Evolutionary conservation across 2,113 vertebrate species (phyloP), one percentile per base, ranked within the genome.

Genomic region (Leucopternis melanops): DNA sequence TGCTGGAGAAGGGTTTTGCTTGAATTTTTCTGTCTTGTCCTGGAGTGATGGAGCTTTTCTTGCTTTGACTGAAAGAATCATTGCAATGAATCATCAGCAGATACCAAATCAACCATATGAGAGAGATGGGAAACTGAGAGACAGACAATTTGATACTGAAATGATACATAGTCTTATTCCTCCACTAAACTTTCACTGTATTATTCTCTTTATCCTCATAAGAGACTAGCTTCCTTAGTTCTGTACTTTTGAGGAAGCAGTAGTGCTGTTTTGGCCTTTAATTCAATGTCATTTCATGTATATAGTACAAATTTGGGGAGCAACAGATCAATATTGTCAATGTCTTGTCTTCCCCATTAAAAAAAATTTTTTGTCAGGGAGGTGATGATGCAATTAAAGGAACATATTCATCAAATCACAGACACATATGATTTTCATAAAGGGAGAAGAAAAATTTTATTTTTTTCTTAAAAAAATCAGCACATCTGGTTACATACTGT

Each of bases 401-500:
- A 86, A 86, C 4, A n/a, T 38, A 26, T 81, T 78, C 5, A 55
- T 94, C 52, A 71, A 62, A 63, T 44, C 26, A 81, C 26, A 92
- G 22, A 8, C 22, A 92, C 16, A 34, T 16, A 77, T n/a, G 34
- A 62, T 55, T 94, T 67, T 81, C 55, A 79, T 50, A 73, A 91
- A 55, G 8, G 17, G 15, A 88, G 14, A 70, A 70, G 5, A 45
- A 16, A 0, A 0, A 8, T 20, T 49, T 52, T 84, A 67, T 86
- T 72, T 63, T 45, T 90, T 40, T 3, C 18, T 57, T 80, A 71
- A 61, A 86, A 90, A 80, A 21, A 0, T 17, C 44, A 83, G 18
- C 59, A 92, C 74, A 92, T 95, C 87, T 97, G 65, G n/a, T 92
- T 91, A 61, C 38, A 44, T 38, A 78, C 44, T 72, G 59, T 81